Conservation (phyloP, 2,797 vertebrate genomes). For the Threskiornis aethiopicus region DNA sequence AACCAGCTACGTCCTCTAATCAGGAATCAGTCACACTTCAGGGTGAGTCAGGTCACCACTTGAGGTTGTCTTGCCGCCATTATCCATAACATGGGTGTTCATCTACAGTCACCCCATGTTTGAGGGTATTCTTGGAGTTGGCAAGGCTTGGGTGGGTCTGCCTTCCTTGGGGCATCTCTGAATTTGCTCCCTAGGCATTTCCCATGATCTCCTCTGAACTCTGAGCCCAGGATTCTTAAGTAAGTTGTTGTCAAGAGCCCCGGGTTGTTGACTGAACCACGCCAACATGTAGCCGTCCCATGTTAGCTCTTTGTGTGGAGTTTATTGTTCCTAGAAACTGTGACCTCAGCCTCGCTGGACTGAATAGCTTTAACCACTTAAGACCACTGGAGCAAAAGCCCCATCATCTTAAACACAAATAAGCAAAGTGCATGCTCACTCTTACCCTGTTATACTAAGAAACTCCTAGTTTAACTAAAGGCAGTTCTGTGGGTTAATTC, state of each 20-base stretch:
- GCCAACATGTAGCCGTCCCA: rapidly evolving
- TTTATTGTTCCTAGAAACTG: neutral
- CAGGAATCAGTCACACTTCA: neutral
- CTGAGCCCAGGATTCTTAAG: neutral
- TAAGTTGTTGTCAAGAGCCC: neutral
- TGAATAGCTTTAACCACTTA: neutral
- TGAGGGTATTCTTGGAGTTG: neutral
- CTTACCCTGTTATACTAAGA: neutral
- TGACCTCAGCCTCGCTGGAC: neutral
- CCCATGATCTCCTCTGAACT: neutral
- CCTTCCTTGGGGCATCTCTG: neutral
- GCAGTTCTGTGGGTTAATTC: neutral
- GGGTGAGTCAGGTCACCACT: neutral
- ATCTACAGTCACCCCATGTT: neutral
- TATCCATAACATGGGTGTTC: rapidly evolving
- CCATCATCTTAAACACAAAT: neutral
- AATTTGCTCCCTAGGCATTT: neutral
- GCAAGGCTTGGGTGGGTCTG: neutral
- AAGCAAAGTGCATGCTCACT: rapidly evolving
- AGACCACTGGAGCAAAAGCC: neutral
- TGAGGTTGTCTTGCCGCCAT: neutral
- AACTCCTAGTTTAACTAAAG: neutral
- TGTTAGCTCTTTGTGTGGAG: neutral
- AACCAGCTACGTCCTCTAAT: neutral
- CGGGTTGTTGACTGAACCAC: neutral